phyloP scores from a whole-genome alignment of 2,888 invertebrate species.

The Capitulum mitella region DNA sequence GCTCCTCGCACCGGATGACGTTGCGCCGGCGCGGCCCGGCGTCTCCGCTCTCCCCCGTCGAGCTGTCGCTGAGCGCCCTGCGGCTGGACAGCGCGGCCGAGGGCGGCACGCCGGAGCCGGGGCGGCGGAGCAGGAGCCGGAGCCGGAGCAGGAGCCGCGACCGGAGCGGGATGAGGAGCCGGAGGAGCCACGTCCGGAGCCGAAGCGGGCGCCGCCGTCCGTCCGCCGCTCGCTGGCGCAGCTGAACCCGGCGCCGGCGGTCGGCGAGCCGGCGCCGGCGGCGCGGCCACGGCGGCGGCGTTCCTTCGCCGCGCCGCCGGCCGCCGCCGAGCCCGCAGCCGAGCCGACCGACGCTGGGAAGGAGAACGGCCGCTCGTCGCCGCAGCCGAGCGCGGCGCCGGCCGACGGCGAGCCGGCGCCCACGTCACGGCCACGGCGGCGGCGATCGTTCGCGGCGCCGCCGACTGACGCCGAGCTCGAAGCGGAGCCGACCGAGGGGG shows the following conservation, averaged over 20 bases:
- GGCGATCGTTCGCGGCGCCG: too few species aligned
- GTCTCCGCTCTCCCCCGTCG: background rate
- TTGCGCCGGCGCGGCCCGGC: background rate
- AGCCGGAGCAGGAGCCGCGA: background rate
- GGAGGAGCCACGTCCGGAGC: background rate
- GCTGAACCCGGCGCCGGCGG: background rate
- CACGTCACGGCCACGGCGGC: too few species aligned
- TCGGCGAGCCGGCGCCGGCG: background rate
- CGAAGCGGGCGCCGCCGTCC: background rate
- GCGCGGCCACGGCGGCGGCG: background rate
- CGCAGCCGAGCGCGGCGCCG: too few species aligned
- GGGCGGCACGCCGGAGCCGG: too few species aligned
- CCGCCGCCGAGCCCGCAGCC: background rate
- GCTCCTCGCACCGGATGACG: background rate
- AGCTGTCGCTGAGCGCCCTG: background rate
- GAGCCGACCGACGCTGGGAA: background rate
- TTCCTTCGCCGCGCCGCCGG: background rate
- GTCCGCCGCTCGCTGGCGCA: background rate
- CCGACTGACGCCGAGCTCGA: too few species aligned
- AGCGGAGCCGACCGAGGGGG: too few species aligned
- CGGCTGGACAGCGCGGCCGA: background rate
- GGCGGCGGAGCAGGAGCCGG: too few species aligned
- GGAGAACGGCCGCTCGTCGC: too few species aligned
- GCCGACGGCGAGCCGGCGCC: too few species aligned
- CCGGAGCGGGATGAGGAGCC: background rate